Base-by-base conservation (phyloP, 2,888 invertebrate species). In the Epicampocera succincta region DNA sequence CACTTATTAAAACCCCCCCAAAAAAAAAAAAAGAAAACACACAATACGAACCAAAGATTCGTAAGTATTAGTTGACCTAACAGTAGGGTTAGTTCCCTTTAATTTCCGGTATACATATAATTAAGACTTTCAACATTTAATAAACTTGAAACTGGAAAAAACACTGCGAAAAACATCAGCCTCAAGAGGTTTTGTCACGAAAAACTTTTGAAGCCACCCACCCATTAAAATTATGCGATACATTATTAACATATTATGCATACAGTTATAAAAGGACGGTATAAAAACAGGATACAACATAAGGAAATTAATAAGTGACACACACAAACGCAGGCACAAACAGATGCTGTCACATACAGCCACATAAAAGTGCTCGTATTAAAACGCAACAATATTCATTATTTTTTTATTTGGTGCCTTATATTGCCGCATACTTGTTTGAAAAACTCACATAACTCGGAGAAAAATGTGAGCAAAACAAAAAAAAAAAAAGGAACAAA, bases 231-330 rank as follows among this genome's bases (percentile, higher is more conserved):
- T 63, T 52, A 21, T 46, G 8, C 69, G 17, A 52, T 61, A 44
- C 42, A 69, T 69, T 29, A 46, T 46, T 48, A 38, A 42, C 44
- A 25, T 17, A 76, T 42, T 63, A 17, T 46, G 52, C 17, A 19
- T 19, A 46, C 54, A 42, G 25, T 48, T 44, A 46, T 61, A 66
- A 46, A 50, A 72, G 29, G 54, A 65, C 44, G 25, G 9, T 25
- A 40, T 15, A n/a, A 1, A 44, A 56, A 44, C 63, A 66, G 44
- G 40, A 68, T 54, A 80, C 61, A 58, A 48, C 44, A 69, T 66
- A 74, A 78, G 79, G 63, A 78, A 66, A 60, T 63, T 77, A 73
- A 72, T 79, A 79, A 78, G 60, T 66, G 44, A 46, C 44, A 58
- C 38, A 58, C 38, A 61, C 12, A 52, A 1, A 3, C 25, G 15